Conservation (phyloP, 2,888 invertebrate genomes). For the Drosophila setosimentum region DNA sequence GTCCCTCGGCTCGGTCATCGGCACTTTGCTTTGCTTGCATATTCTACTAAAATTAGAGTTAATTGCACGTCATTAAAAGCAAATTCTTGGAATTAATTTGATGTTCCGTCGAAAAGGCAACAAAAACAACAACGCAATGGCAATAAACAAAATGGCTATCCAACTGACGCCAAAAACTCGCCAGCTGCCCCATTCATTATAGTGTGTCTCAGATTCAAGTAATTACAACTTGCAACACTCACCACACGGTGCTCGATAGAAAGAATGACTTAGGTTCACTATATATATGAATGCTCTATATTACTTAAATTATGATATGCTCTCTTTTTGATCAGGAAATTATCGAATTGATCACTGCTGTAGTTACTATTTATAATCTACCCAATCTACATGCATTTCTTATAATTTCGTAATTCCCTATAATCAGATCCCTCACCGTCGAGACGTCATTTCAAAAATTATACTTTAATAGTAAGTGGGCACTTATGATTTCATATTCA, state of each 20-base stretch:
- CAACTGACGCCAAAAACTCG: constrained; percentile 32
- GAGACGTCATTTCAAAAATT: neutral
- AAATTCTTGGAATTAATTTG: constrained; percentile 74
- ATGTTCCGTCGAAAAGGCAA: constrained; percentile 59
- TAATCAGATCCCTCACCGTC: neutral
- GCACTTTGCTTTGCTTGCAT: constrained; percentile 72
- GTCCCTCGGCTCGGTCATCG: constrained; percentile 37
- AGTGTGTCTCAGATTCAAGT: constrained; percentile 64
- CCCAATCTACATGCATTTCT: neutral
- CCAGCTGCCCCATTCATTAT: constrained; percentile 56
- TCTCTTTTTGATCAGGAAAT: neutral
- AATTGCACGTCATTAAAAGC: constrained; percentile 75
- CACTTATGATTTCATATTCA: neutral
- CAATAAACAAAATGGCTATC: constrained; percentile 72
- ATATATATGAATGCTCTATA: neutral
- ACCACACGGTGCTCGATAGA: neutral
- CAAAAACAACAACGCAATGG: constrained; percentile 16
- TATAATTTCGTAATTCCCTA: neutral
- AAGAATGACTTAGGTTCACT: neutral
- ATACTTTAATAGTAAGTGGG: neutral
- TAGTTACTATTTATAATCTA: neutral
- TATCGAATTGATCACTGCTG: neutral
- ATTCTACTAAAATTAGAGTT: constrained; percentile 76
- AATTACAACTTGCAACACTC: constrained; percentile 56
- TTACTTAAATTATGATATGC: constrained; percentile 5